Evolutionary conservation across 23 tunicate genomes (phyloP).

Genomic region (Styela clava): DNA sequence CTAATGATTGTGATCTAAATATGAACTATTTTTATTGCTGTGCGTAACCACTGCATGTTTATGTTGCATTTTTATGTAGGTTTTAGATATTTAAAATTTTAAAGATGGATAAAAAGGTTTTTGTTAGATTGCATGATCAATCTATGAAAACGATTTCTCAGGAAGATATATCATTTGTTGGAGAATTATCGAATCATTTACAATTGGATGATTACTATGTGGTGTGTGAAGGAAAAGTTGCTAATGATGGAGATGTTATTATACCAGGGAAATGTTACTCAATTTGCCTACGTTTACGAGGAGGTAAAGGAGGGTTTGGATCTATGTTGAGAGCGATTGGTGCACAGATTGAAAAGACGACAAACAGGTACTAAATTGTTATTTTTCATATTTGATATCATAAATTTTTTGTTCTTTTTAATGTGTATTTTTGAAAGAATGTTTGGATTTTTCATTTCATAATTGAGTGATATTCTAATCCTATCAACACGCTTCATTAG

Average conservation of each 20-base stretch:
- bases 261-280: conserved; percentile 9
- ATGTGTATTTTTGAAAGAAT: no score
- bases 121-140: background rate
- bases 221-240: conserved; percentile 24
- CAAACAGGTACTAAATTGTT: conserved; percentile 72
- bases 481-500: no score
- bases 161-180: background rate
- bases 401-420: background rate
- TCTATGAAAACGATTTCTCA: background rate
- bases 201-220: background rate
- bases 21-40: background rate
- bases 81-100: no score
- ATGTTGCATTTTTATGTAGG: background rate
- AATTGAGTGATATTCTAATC: no score
- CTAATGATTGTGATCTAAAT: background rate
- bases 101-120: background rate
- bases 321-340: conserved; percentile 98
- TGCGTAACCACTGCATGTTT: background rate
- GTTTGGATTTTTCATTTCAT: no score
- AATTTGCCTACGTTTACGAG: conserved; percentile 31
- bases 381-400: background rate
- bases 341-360: conserved; percentile 97
- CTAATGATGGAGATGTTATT: conserved; percentile 10
- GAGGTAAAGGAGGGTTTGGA: conserved; percentile 99
- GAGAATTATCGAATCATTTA: background rate